A percentile compares a stretch with the other conserved stretches of the same genome.
Evolutionary conservation across 2,888 invertebrate genomes (phyloP).

Genomic region (Cheilosia urbana): DNA sequence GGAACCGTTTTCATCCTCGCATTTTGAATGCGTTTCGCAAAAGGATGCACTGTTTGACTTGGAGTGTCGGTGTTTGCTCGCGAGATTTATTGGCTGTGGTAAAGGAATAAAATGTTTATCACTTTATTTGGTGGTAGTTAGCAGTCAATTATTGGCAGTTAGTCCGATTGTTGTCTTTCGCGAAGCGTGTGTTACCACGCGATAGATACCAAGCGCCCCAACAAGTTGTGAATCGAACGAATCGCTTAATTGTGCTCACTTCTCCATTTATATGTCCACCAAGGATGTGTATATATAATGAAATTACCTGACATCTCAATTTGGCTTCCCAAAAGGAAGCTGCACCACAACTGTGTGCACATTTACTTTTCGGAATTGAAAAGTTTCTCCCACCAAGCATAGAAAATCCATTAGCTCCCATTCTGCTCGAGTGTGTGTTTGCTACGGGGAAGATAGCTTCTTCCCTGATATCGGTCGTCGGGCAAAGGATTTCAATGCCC

Average conservation of each 20-base stretch:
- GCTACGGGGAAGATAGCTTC: conserved; percentile 34
- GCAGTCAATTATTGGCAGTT: conserved; percentile 66
- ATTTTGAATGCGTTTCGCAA: conserved; percentile 7
- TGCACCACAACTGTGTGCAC: conserved; percentile 4
- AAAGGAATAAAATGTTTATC: conserved; percentile 73
- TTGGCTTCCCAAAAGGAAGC: conserved; percentile 21
- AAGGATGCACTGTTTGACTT: conserved; percentile 18
- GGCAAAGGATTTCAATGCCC: conserved; percentile 61
- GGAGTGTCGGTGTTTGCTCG: conserved; percentile 11
- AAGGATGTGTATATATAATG: not conserved
- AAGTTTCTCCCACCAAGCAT: conserved; percentile 50
- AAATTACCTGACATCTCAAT: conserved; percentile 41
- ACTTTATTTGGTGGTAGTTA: conserved; percentile 69
- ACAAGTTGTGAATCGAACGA: conserved; percentile 4
- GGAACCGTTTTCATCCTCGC: conserved; percentile 6
- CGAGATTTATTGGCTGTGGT: conserved; percentile 67
- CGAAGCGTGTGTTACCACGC: conserved; percentile 56
- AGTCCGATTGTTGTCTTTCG: conserved; percentile 43
- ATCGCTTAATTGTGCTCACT: not conserved
- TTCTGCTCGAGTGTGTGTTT: conserved; percentile 29
- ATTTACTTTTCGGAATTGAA: conserved; percentile 3
- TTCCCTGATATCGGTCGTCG: conserved; percentile 18
- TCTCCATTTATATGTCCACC: not conserved
- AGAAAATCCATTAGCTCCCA: conserved; percentile 68
- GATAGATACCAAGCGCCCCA: conserved; percentile 59